Percentiles rank a stretch among this genome's conserved stretches.
Conservation (phyloP, 2,113 vertebrate genomes). For the Australoheros scitulus region DNA sequence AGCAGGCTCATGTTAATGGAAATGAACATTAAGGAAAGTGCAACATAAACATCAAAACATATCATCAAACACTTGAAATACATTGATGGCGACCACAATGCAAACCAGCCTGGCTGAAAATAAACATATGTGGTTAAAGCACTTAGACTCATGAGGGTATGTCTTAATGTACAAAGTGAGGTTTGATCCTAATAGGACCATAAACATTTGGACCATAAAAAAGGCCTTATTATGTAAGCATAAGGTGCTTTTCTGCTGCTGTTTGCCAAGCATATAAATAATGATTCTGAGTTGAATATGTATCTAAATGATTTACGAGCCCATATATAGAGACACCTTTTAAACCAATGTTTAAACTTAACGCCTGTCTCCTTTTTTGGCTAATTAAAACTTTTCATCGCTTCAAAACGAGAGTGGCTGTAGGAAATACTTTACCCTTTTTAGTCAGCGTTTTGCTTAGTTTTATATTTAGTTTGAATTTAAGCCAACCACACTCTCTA, state of each 20-base stretch:
- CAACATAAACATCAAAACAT: constrained; percentile 25
- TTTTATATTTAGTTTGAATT: not conserved
- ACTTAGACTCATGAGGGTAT: not conserved
- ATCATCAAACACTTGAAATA: not conserved
- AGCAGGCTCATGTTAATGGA: constrained; percentile 33
- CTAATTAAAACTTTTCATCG: not conserved
- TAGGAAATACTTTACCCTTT: constrained; percentile 42
- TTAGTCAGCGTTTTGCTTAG: not conserved
- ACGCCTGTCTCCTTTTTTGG: not conserved
- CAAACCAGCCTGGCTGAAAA: constrained; percentile 13
- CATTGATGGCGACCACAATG: not conserved
- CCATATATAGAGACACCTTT: not conserved
- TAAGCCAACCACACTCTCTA: not conserved
- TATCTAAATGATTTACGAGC: constrained; percentile 28
- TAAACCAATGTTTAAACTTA: constrained; percentile 47
- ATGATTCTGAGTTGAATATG: constrained; percentile 7
- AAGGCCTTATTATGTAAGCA: too few relatives aligned
- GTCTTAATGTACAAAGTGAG: constrained; percentile 4
- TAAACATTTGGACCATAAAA: constrained; percentile 16
- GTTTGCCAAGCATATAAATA: not conserved
- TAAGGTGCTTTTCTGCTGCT: not conserved
- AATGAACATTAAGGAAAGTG: constrained; percentile 25
- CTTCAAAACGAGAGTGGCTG: constrained; percentile 33
- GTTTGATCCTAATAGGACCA: not conserved
- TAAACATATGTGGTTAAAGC: constrained; percentile 1